Base-by-base conservation (phyloP, 1,140 invertebrate genomes). In the Elysia chlorotica region DNA sequence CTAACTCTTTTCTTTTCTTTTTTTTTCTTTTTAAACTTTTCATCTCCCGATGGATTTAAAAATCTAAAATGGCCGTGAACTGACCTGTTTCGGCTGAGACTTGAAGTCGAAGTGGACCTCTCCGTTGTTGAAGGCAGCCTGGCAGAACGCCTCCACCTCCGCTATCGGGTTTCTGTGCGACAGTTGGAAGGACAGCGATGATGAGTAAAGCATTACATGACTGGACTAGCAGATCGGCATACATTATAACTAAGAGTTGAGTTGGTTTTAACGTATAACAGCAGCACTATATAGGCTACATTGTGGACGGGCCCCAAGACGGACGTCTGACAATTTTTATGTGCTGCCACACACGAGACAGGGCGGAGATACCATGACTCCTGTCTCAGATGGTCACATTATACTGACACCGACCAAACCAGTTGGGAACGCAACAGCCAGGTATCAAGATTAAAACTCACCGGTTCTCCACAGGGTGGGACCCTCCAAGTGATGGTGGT, bases 131-230 rank as follows among this genome's bases (percentile, higher is more conserved):
- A 69, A 37, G 2, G 69, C 56, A 21, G 74, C 68, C 25, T 78
- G 74, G 59, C 82, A 82, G 41, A 74, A 77, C 1, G 61, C 65
- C 36, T 76, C 65, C 33, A 84, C 63, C 63, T 84, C 81, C 53
- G 74, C 56, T 2, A 83, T 75, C 36, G 79, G 79, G 36, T 81
- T 82, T 59, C 82, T 82, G 69, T 25, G 71, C 71, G 17, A 30
- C 23, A 25, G 30, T 17, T 53, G 30, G 21, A n/a, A 23, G n/a
- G 67, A 4, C n/a, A 23, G 31, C 23, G 65, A 5, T 48, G 37
- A 38, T n/a, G n/a, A n/a, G n/a, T n/a, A n/a, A n/a, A n/a, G n/a
- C n/a, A n/a, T n/a, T n/a, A n/a, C n/a, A n/a, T n/a, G n/a, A n/a
- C n/a, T n/a, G n/a, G n/a, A n/a, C n/a, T n/a, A n/a, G n/a, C n/a